Base-by-base conservation (phyloP, 2,888 invertebrate genomes). In the Ormyrus labotus region DNA sequence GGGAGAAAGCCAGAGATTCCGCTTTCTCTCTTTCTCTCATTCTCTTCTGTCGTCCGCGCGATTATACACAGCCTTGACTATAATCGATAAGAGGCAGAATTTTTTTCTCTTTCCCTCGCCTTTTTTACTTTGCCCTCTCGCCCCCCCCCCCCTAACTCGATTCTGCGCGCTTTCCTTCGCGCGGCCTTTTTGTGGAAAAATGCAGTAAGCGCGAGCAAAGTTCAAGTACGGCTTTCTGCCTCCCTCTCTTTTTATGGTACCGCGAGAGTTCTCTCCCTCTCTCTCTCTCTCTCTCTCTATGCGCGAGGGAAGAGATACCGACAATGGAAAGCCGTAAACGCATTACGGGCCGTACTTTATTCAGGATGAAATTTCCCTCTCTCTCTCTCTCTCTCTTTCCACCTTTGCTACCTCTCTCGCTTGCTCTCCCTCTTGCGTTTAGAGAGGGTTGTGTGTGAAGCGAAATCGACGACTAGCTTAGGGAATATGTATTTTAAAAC, bases 251-350 rank as follows among this genome's bases (percentile, higher is more conserved):
- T 19, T 19, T 19, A 19, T 19, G 19, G 19, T 19, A 19, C 19
- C 19, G 19, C 19, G 19, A 19, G 19, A 19, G 19, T 19, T 19
- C 19, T 19, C 19, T 19, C 19, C 19, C 19, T 0, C 19, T 19
- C 19, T 19, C 19, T 19, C 19, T 19, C 19, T 19, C 50, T n/a
- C 8, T 19, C 51, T 45, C 51, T 51, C 45, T 61, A 60, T 55
- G 55, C 34, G 48, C n/a, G 34, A 19, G n/a, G 55, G 60, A 19
- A 53, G 73, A 58, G 74, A 75, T 64, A 61, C 63, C 55, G 71
- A 80, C 76, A 80, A 81, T 81, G 68, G 69, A 81, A 81, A 77
- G 58, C 69, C 64, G 58, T 77, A 81, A 73, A 77, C 60, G 69
- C 73, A 81, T 77, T 81, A 77, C 73, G 60, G 68, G 60, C 63